Base-by-base conservation (phyloP, 2,113 vertebrate species). In the Cettia cetti region DNA sequence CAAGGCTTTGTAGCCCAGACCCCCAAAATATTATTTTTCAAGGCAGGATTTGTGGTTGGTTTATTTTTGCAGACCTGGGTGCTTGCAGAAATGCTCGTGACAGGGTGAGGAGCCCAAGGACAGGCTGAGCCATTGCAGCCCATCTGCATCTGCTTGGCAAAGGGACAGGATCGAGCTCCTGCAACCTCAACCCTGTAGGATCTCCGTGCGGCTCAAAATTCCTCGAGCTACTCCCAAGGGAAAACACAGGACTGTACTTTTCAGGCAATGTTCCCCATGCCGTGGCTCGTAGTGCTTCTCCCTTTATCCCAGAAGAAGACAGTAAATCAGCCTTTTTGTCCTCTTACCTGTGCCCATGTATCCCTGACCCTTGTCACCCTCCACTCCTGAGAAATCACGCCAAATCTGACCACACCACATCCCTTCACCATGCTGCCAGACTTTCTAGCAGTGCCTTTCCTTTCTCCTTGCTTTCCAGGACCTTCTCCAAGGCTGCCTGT, bases 71-170 rank as follows among this genome's bases (percentile, higher is more conserved):
- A 39, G 60, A 61, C 2, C 30, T 9, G 10, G 13, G 49, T 1
- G 7, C 54, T 87, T 21, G 33, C 56, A 53, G 15, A 66, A 61
- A 18, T 2, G 7, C 24, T 59, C 5, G 3, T 24, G n/a, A 1
- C 0, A 0, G 42, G 54, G 23, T 1, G 10, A 86, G 60, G 33
- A 70, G 60, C 68, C 26, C 40, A 23, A 53, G 83, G 71, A n/a
- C 0, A 0, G 53, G 82, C 66, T 56, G 82, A 68, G 66, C 20
- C 1, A 0, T 5, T 2, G 2, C 49, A 54, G 65, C 31, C 0
- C 0, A 2, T 2, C 2, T 6, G 59, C 24, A 15, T 35, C 63
- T 28, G 49, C n/a, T 42, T 0, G 0, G 83, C 59, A 28, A 77
- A 19, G 2, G 78, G 56, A 63, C 18, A 4, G 65, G 72, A 86